Conservation (phyloP, 2,888 invertebrate genomes). For the Thumatha senex region DNA sequence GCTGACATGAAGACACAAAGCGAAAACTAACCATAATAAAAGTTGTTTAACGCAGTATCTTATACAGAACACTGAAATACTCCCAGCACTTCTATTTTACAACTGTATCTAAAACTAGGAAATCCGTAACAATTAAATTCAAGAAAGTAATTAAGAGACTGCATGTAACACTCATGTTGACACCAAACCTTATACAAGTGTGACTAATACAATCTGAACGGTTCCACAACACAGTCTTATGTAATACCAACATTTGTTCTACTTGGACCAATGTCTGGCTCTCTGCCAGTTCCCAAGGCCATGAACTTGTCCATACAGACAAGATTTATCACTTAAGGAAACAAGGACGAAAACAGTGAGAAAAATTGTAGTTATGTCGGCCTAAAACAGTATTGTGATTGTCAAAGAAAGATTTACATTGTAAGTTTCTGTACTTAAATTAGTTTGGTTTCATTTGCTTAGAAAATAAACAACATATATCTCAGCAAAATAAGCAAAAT, state of each 20-base stretch:
- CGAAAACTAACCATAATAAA: no score
- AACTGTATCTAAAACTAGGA: no score
- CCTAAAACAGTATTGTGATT: not conserved
- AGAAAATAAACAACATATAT: no score
- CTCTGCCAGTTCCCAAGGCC: conserved; percentile 26
- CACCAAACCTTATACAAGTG: no score
- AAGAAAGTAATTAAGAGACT: no score
- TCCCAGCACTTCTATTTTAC: no score
- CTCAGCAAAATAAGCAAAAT: no score
- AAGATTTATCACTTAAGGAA: conserved; percentile 2
- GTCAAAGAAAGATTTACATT: not conserved
- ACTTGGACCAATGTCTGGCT: conserved; percentile 21
- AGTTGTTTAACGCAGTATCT: no score
- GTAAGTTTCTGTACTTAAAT: not conserved
- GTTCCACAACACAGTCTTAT: conserved; percentile 5
- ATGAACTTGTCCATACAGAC: conserved; percentile 28
- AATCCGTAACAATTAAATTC: no score
- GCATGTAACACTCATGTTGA: no score
- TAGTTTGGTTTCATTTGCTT: not conserved
- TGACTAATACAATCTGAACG: conserved; percentile 17
- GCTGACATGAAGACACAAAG: no score
- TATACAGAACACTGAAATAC: no score
- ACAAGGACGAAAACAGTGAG: conserved; percentile 27
- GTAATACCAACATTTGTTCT: not conserved
- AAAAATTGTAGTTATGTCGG: not conserved